These are phyloP conservation scores for Stegodyphus dumicola DNA, from an alignment of 1,140 invertebrate genomes.

Conservation along the genomic window DNA sequence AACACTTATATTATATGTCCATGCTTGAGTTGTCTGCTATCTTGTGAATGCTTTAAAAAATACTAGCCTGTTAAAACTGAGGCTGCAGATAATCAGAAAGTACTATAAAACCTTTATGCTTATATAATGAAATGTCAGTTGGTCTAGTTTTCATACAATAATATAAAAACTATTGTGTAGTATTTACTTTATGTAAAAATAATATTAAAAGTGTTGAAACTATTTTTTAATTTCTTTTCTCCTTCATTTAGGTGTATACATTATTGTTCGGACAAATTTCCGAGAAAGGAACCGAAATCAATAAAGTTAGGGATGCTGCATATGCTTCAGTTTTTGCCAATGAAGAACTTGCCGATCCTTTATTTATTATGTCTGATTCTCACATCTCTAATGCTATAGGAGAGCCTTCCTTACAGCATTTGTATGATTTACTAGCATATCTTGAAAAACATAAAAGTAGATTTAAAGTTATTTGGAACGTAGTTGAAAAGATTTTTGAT, in stretches of 20 bases:
- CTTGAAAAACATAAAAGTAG: slow-evolving; percentile 39
- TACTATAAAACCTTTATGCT: too few relatives aligned
- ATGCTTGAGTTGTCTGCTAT: too few relatives aligned
- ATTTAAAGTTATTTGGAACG: slow-evolving; percentile 34
- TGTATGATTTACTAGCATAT: slow-evolving; percentile 43
- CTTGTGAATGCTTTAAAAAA: too few relatives aligned
- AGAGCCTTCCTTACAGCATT: slow-evolving; percentile 24
- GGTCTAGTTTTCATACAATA: too few relatives aligned
- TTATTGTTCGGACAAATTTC: slow-evolving; percentile 44
- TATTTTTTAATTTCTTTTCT: background rate
- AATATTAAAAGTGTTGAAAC: background rate
- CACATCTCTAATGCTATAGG: slow-evolving; percentile 6
- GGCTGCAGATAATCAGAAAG: too few relatives aligned
- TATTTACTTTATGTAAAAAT: too few relatives aligned
- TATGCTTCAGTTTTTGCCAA: background rate
- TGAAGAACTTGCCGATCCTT: background rate
- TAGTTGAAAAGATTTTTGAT: slow-evolving; percentile 52
- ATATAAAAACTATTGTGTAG: too few relatives aligned
- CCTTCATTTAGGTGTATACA: slow-evolving; percentile 22
- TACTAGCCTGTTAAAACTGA: too few relatives aligned
- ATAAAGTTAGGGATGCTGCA: background rate
- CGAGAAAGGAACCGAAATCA: background rate
- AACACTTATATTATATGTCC: too few relatives aligned
- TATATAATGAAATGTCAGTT: too few relatives aligned
- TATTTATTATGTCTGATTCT: slow-evolving; percentile 9